These are phyloP conservation scores for Luidia sarsii DNA, from an alignment of 53 echinoderm and acorn worm species.

Conservation along the genomic window DNA sequence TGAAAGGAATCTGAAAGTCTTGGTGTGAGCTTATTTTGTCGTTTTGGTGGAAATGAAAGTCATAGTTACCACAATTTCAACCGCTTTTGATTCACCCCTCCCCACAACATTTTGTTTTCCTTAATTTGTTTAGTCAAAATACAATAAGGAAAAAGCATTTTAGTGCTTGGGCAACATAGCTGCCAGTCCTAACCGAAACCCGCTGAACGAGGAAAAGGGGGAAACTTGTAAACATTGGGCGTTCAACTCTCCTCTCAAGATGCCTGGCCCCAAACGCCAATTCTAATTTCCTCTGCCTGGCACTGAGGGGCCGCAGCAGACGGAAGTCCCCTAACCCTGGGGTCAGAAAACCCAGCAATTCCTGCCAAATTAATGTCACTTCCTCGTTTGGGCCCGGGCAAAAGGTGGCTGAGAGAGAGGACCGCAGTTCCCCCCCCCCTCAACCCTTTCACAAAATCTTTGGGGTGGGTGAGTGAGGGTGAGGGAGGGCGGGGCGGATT, in stretches of 20 bases:
- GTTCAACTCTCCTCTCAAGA: neutral
- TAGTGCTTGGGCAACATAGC: no score
- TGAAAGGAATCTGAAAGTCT: no score
- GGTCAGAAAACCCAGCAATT: conserved; percentile 31
- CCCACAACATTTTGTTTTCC: no score
- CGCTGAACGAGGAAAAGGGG: neutral
- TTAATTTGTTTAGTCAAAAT: no score
- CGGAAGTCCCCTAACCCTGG: conserved; percentile 29
- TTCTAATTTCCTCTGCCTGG: conserved; percentile 25
- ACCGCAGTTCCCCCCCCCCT: neutral
- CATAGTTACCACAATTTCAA: no score
- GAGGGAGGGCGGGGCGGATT: no score
- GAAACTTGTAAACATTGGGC: conserved; percentile 17
- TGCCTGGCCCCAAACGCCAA: conserved; percentile 9
- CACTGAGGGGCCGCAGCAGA: conserved; percentile 39
- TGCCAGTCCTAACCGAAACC: no score
- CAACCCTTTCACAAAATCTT: neutral
- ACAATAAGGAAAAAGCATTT: no score
- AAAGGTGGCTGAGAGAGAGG: neutral
- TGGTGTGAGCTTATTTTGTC: no score
- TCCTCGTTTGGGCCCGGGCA: conserved; percentile 2
- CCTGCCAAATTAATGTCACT: conserved; percentile 14
- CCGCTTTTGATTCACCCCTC: no score
- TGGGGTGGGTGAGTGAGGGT: no score
- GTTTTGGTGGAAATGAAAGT: no score